Evolutionary conservation across 2,113 vertebrate species (phyloP).

Genomic region (Neolamprologus ventralis): DNA sequence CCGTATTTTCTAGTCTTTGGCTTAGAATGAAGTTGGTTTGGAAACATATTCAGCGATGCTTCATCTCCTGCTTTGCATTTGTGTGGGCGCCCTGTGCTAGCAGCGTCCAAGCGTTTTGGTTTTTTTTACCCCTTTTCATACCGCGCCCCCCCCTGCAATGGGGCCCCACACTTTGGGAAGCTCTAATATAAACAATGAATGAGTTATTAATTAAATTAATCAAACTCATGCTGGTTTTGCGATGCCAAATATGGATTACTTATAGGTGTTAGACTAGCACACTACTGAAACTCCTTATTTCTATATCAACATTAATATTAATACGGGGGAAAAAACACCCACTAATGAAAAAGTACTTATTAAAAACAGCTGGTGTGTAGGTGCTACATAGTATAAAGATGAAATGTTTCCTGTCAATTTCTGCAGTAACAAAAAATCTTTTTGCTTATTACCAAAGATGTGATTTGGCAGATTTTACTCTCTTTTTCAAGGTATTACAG

Average conservation of each 20-base stretch:
- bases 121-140: not conserved
- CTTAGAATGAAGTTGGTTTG: not conserved
- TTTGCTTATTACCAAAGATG: not conserved
- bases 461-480: not conserved
- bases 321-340: fast-evolving
- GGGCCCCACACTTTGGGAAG: not conserved
- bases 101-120: not conserved
- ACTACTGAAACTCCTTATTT: not conserved
- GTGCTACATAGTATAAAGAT: not conserved
- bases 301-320: not conserved
- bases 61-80: not conserved
- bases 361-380: not conserved
- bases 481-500: not conserved
- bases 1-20: not conserved
- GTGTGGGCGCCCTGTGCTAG: fast-evolving
- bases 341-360: not conserved
- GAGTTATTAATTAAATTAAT: not conserved
- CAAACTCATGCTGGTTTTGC: not conserved
- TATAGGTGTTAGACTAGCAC: not conserved
- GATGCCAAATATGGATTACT: not conserved
- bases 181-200: not conserved
- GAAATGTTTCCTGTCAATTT: not conserved
- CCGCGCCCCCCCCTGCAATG: fast-evolving
- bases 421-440: not conserved
- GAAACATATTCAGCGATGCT: not conserved